Base-by-base conservation (phyloP, 2,113 vertebrate species). In the Eudyptes chrysolophus region DNA sequence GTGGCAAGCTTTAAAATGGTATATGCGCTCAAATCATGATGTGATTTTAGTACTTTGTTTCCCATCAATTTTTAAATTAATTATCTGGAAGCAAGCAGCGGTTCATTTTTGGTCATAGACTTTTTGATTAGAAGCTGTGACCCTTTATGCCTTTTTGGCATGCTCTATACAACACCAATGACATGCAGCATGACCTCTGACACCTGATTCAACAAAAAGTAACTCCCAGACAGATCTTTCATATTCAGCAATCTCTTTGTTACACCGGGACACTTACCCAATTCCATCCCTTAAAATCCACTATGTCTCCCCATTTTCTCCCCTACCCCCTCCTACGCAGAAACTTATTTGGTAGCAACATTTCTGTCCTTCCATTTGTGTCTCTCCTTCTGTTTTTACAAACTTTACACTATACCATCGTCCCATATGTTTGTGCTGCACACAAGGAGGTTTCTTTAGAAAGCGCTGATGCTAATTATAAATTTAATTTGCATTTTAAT, bases 401-500 rank as follows among this genome's bases (percentile, higher is more conserved):
- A 98, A 98, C 98, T 98, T 98, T 98, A 97, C 98, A 97, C 98
- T 97, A 96, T 98, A 96, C 97, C 97, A 88, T 96, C 98, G 46
- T 98, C 99, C 99, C 99, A 99, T 99, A 99, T 99, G 99, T 99
- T 99, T 99, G 98, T 98, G 98, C 98, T 97, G 98, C 97, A 98
- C 98, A 98, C 99, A 99, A 99, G 99, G 99, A 99, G 99, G 98
- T 99, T 99, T 99, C 99, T 99, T 98, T 99, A 99, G 99, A 99
- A 99, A 99, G 99, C 98, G 98, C 99, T 99, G 99, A 99, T 99
- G 99, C 99, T 99, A 99, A 99, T 99, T 99, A 99, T 99, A 99
- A 99, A 99, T 99, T 99, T 99, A 99, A 99, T 99, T 99, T 99
- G 99, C 99, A 99, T 99, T 99, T 99, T 99, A 99, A 99, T 99